Conservation (phyloP, 2,797 vertebrate genomes). For the Molothrus aeneus region DNA sequence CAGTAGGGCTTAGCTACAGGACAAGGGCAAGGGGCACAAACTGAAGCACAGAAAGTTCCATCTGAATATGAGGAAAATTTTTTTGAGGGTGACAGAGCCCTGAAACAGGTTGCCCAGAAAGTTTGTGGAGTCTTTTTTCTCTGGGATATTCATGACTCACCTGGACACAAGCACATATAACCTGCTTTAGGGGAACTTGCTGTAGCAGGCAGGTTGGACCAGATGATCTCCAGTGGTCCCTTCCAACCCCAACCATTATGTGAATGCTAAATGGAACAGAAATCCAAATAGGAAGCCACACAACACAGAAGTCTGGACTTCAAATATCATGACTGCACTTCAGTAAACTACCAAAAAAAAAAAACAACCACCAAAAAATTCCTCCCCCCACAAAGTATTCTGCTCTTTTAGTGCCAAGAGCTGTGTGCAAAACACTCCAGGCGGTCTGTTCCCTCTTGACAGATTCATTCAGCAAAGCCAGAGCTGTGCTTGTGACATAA, state of each 20-base stretch:
- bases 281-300: not conserved
- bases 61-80: not conserved
- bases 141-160: not conserved
- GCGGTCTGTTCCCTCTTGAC: conserved; percentile 41
- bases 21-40: not conserved
- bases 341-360: not conserved
- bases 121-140: not conserved
- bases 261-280: not conserved
- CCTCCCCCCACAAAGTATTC: not conserved
- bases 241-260: not conserved
- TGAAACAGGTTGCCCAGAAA: not conserved
- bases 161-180: not conserved
- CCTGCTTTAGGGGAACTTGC: not conserved
- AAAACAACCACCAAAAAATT: not conserved
- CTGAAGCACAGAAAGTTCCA: not conserved
- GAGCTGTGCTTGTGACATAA: conserved; percentile 54
- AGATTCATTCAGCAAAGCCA: conserved; percentile 64
- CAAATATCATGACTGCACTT: not conserved
- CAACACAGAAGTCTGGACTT: conserved; percentile 3
- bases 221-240: not conserved
- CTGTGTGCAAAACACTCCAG: conserved; percentile 46
- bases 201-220: not conserved
- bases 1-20: not conserved
- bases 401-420: conserved; percentile 57
- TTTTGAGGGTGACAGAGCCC: not conserved